Percentiles rank a stretch among this genome's conserved stretches.
These are phyloP conservation scores for Vombatus ursinus DNA, from an alignment of 2,113 vertebrate genomes.

Conservation along the genomic window DNA sequence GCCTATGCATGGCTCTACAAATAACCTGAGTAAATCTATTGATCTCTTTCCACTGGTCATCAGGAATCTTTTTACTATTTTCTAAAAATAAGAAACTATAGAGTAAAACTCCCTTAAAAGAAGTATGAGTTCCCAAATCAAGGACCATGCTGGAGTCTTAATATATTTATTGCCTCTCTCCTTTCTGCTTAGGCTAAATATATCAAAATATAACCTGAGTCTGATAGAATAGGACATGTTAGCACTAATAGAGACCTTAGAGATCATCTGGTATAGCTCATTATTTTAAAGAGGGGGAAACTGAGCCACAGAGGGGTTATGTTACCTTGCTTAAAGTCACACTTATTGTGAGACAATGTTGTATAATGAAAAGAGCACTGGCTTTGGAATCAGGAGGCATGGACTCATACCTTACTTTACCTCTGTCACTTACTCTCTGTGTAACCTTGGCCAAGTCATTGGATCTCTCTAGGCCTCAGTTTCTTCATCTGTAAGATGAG, in stretches of 20 bases:
- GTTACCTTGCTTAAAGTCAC: neutral
- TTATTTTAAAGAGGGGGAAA: constrained; percentile 18
- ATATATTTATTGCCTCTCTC: neutral
- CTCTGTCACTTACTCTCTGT: neutral
- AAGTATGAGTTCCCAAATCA: neutral
- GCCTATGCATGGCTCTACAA: neutral
- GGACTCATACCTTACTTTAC: neutral
- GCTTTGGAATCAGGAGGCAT: neutral
- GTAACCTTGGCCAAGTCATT: neutral
- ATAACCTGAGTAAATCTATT: neutral
- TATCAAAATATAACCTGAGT: neutral
- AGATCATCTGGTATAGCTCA: neutral
- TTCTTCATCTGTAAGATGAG: neutral
- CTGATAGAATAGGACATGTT: neutral
- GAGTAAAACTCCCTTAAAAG: neutral
- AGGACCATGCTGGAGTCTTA: neutral
- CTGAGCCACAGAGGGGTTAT: constrained; percentile 18
- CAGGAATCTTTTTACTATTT: neutral
- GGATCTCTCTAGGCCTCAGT: neutral
- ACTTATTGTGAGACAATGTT: neutral
- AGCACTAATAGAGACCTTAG: neutral
- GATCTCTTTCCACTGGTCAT: neutral
- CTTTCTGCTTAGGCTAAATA: neutral
- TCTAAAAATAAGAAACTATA: neutral
- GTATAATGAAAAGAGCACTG: neutral